These are phyloP conservation scores for Tragelaphus imberbis DNA, from an alignment of 2,113 vertebrate genomes.

Conservation along the genomic window DNA sequence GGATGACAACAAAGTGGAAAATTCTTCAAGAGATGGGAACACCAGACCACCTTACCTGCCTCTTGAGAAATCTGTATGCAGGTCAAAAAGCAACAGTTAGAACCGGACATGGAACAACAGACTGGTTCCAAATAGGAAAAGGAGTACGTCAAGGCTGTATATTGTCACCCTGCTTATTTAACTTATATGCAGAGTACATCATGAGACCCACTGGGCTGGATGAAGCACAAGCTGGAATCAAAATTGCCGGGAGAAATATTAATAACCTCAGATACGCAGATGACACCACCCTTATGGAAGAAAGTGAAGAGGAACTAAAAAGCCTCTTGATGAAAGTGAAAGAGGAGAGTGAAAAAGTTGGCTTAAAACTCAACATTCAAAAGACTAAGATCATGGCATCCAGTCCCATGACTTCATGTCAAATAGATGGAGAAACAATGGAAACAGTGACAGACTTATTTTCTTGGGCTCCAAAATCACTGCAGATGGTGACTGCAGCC, in stretches of 20 bases:
- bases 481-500: no score
- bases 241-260: background rate
- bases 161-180: background rate
- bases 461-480: background rate
- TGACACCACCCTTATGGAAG: background rate
- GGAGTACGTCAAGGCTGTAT: background rate
- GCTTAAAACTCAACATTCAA: background rate
- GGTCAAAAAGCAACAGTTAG: background rate
- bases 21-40: background rate
- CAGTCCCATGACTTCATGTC: background rate
- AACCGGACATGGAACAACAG: background rate
- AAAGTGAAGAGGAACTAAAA: background rate
- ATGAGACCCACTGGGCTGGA: background rate
- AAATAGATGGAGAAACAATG: background rate
- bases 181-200: background rate
- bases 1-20: background rate
- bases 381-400: background rate
- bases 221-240: background rate
- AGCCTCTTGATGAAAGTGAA: background rate
- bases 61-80: background rate
- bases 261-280: background rate
- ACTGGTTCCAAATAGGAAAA: background rate
- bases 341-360: background rate
- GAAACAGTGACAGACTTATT: background rate
- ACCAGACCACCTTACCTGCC: background rate